Base-by-base conservation (phyloP, 2,113 vertebrate species). In the Tragelaphus scriptus region DNA sequence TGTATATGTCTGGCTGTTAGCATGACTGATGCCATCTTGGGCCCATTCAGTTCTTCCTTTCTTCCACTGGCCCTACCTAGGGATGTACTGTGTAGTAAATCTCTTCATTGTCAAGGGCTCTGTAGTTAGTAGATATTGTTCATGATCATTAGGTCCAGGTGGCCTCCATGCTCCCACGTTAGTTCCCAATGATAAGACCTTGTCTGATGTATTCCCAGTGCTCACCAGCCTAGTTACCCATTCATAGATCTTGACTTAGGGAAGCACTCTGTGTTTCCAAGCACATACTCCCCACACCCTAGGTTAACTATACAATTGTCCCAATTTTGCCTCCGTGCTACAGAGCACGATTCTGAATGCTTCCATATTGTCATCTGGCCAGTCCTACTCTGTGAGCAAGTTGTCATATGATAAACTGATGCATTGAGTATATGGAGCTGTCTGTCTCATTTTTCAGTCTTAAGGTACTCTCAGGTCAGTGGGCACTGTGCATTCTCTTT, bases 281-380 rank as follows among this genome's bases (percentile, higher is more conserved):
- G 80, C 32, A 55, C 3, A 14, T 55, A 25, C 32, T 53, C 80
- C 32, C 3, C n/a, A 2, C 32, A 55, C 32, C 3, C 51, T 55
- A 23, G 51, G 80, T 55, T 84, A 55, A 55, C 51, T 36, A 36
- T 25, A 55, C 23, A 36, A 84, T n/a, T 21, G 30, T 81, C 49
- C 49, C 10, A 12, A 0, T 55, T 21, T 13, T n/a, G 32, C 80
- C 51, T 36, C 19, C 0, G 1, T 23, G 80, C 80, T 55, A 23
- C 7, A 7, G 32, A 82, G 51, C 51, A 53, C 2, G 0, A 13
- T n/a, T 23, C 19, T 13, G 3, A 84, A 55, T 36, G 51, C 32
- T 55, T 84, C 32, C 30, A 21, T 2, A 23, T n/a, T 25, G 80
- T 36, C 51, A 55, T 15, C 51, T 55, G 80, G 12, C 51, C 32